These are phyloP conservation scores for Turdus rufiventris DNA, from an alignment of 2,113 vertebrate species.

Conservation along the genomic window DNA sequence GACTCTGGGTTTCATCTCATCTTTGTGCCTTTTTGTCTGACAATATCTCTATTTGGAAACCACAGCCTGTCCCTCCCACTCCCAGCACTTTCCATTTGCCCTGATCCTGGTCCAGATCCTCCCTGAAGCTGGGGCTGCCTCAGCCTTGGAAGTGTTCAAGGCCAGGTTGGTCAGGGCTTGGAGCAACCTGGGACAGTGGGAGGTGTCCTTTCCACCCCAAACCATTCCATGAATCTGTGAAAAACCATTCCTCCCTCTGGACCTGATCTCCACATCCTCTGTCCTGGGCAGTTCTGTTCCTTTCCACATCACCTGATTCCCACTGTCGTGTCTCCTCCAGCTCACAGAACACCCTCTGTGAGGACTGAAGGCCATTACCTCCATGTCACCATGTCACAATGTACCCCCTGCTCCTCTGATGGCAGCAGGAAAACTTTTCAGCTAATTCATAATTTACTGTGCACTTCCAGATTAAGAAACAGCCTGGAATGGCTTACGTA, in stretches of 20 bases:
- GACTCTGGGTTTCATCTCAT: not conserved
- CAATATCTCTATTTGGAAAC: not conserved
- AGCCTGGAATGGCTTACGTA: not conserved
- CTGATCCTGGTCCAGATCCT: not conserved
- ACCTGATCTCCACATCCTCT: not conserved
- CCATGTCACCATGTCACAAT: fast-evolving
- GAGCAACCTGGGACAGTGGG: not conserved
- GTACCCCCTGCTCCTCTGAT: not conserved
- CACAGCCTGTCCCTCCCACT: not conserved
- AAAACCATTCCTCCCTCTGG: not conserved
- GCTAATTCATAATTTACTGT: slow-evolving; percentile 7
- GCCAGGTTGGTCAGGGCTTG: not conserved
- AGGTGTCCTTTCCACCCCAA: not conserved
- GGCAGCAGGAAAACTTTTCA: slow-evolving; percentile 36
- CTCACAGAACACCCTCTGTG: not conserved
- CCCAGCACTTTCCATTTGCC: not conserved
- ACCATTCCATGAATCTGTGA: not conserved
- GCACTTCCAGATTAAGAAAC: not conserved
- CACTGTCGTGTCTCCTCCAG: not conserved
- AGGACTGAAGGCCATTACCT: not conserved
- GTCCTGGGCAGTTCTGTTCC: not conserved
- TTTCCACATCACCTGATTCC: not conserved
- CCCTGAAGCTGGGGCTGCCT: not conserved
- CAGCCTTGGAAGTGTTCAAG: not conserved
- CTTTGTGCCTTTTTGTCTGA: not conserved